Base-by-base conservation (phyloP, 2,113 vertebrate genomes). In the Malaclemys terrapin region DNA sequence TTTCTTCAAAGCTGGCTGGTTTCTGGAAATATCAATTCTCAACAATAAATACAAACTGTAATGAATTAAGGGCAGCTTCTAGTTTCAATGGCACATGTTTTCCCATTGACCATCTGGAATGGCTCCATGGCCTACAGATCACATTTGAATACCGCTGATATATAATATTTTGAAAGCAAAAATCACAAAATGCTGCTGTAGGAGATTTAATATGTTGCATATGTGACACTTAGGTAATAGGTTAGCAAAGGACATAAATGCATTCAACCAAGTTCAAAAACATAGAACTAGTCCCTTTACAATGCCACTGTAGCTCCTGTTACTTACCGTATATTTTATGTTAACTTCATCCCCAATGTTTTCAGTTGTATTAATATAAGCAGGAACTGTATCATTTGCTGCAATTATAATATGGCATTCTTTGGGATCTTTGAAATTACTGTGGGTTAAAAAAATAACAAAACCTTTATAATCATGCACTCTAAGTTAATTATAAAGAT, bases 261-360 rank as follows among this genome's bases (percentile, higher is more conserved):
- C 0, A 80, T 49, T 49, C 3, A 89, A 93, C 80, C 3, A 6
- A 94, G 90, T 79, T 42, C 5, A 62, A 35, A 93, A 84, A 80
- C 5, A 75, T 56, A 13, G 19, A 80, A 29, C 29, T 56, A 84
- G 29, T 12, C 79, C 1, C 1, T 69, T 31, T 80, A 79, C 12
- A 22, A 88, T 79, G 50, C 0, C 90, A 87, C 87, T 81, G 76
- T 87, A 78, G 20, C 87, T 38, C 6, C n/a, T 84, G 47, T 69
- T 97, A 94, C 98, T 99, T 99, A 99, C 99, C 98, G 92, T 98
- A 91, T 99, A 99, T 96, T 97, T 99, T 80, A 99, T 97, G 94
- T 98, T 98, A 96, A 99, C 95, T 98, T 99, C 99, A 95, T 99
- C 98, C 65, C 99, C 99, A 2, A 99, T 99, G 62, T 98, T 97